Evolutionary conservation across 2,888 invertebrate genomes (phyloP).

Genomic region (Syrista parreyssii): DNA sequence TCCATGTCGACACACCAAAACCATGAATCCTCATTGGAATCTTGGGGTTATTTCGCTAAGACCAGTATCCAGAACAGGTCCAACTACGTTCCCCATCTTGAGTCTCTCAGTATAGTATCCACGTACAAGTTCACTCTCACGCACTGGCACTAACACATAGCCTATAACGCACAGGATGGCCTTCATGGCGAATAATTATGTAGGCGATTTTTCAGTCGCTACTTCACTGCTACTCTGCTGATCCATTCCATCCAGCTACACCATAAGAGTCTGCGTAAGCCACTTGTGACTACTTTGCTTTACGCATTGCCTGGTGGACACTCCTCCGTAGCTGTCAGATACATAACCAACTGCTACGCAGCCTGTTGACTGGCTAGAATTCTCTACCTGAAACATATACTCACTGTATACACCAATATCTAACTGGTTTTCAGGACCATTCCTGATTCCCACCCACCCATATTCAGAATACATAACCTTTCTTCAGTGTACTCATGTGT

Average conservation of each 20-base stretch:
- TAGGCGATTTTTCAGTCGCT: slow-evolving; percentile 49
- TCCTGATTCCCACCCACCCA: background rate
- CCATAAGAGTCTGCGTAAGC: background rate
- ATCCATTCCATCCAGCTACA: background rate
- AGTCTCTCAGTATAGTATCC: background rate
- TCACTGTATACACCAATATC: background rate
- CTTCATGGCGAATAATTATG: slow-evolving; percentile 60
- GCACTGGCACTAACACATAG: slow-evolving; percentile 20
- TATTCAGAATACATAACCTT: background rate
- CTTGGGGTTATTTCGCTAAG: slow-evolving; percentile 55
- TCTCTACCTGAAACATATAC: background rate
- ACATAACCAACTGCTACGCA: background rate
- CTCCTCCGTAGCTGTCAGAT: background rate
- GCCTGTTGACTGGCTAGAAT: background rate
- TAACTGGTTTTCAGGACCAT: background rate
- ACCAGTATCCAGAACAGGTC: slow-evolving; percentile 58
- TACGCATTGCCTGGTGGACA: background rate
- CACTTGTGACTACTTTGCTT: background rate
- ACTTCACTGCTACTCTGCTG: slow-evolving; percentile 11
- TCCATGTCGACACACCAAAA: background rate
- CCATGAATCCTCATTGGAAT: slow-evolving; percentile 35
- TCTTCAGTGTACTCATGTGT: background rate
- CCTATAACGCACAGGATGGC: slow-evolving; percentile 52
- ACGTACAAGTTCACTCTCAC: slow-evolving; percentile 11
- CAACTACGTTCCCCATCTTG: slow-evolving; percentile 23